Evolutionary conservation across 1,140 invertebrate species (phyloP).

Genomic region (Chionoecetes opilio): DNA sequence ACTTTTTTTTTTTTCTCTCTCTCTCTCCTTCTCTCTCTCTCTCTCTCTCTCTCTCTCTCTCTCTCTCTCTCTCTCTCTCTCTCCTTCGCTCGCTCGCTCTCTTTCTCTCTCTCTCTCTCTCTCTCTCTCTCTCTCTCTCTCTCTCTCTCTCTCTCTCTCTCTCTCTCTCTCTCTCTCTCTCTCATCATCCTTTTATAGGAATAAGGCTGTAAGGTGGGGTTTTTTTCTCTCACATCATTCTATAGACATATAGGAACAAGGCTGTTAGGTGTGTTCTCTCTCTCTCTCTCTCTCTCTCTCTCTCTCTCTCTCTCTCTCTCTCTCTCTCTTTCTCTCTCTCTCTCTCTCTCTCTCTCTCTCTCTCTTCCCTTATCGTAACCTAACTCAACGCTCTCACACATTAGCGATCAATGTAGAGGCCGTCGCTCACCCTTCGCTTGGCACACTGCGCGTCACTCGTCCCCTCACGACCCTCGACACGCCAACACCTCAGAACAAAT

Average conservation of each 20-base stretch:
- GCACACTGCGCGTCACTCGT: background rate
- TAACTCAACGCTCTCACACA: background rate
- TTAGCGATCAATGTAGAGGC: constrained; percentile 1
- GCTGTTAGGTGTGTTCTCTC: background rate
- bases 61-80: background rate
- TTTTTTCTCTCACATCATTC: no score
- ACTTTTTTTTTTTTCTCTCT: background rate
- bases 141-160: background rate
- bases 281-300: background rate
- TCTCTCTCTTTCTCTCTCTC: background rate
- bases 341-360: constrained; percentile 44
- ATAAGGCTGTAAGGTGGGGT: no score
- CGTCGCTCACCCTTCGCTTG: background rate
- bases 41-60: background rate
- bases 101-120: background rate
- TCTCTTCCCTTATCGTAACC: background rate
- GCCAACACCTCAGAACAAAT: background rate
- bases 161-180: background rate
- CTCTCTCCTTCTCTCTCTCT: background rate
- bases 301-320: constrained; percentile 21
- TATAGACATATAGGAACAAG: no score
- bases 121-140: background rate
- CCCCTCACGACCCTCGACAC: constrained; percentile 1
- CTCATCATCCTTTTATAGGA: no score
- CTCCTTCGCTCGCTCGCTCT: no score